Evolutionary conservation across 1,140 invertebrate genomes (phyloP).

Genomic region (Caenorhabditis briggsae): DNA sequence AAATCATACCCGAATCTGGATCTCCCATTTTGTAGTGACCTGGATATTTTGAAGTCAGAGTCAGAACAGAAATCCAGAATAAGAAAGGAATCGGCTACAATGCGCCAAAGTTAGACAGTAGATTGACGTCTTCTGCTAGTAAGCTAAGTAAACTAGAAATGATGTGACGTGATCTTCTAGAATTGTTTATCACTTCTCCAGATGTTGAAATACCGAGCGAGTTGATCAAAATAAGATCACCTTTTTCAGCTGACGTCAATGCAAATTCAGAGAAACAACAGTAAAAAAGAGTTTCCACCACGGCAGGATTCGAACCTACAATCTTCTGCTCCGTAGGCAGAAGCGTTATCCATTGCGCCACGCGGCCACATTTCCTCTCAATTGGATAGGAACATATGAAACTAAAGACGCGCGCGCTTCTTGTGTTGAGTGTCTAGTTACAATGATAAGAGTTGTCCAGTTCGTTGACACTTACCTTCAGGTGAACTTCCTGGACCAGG

Average conservation of each 20-base stretch:
- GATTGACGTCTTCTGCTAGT: conserved; percentile 2
- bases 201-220: background rate
- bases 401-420: background rate
- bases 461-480: conserved; percentile 4
- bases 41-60: conserved; percentile 22
- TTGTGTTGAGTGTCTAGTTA: no score
- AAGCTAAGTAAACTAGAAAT: background rate
- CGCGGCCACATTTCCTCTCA: background rate
- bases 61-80: background rate
- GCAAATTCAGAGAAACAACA: conserved; percentile 1
- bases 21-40: background rate
- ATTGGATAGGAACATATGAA: background rate
- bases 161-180: background rate
- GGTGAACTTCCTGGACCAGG: conserved; percentile 23
- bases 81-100: conserved; percentile 24
- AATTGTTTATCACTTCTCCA: background rate
- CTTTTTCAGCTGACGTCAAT: background rate
- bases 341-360: conserved; percentile 61
- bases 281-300: conserved; percentile 56
- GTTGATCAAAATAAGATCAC: background rate
- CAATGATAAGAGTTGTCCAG: no score
- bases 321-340: conserved; percentile 73
- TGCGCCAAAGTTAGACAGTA: background rate
- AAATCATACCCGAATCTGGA: background rate
- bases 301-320: conserved; percentile 73